Base-by-base conservation (phyloP, 2,113 vertebrate species). In the Toxotes chatareus region DNA sequence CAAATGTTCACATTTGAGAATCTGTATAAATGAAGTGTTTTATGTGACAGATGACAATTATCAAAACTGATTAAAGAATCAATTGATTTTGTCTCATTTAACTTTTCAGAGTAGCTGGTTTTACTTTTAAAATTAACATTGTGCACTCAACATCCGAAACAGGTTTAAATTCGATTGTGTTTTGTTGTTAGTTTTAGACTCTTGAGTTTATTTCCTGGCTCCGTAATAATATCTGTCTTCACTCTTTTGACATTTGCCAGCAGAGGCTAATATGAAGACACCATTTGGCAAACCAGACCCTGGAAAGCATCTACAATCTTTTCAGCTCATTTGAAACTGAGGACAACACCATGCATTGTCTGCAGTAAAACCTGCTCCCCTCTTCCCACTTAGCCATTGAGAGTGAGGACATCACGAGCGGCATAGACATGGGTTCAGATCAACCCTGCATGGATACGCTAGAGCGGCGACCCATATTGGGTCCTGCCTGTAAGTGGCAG, bases 251-350 rank as follows among this genome's bases (percentile, higher is more conserved):
- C 40, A 2, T 64, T 81, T 79, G 62, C 32, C 76, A 56, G 51
- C 80, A 89, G 86, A 94, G 92, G 90, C 82, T 94, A 93, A 88
- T 94, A 96, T 95, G 95, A 96, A 87, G 94, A 93, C 93, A 85
- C 82, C 85, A 74, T 92, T 93, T 74, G 86, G 85, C 77, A 92
- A 89, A 83, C 90, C 92, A 83, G 94, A 93, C 81, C 93, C 92
- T 51, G 93, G 94, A 87, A 92, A 86, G 79, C 80, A 67, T 47
- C 86, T 73, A 34, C 80, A 87, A 75, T 92, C 71, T 16, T 59
- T 78, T 72, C 80, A 81, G 36, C 83, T 82, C 10, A 44, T 91
- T 92, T 93, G 89, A 94, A 93, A 73, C 69, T 16, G 62, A 86
- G 80, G 61, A 76, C 82, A 78, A 36, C 76, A 61, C 81, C 82